Base-by-base conservation (phyloP, 1,140 invertebrate species). In the Drosophila kurseongensis region DNA sequence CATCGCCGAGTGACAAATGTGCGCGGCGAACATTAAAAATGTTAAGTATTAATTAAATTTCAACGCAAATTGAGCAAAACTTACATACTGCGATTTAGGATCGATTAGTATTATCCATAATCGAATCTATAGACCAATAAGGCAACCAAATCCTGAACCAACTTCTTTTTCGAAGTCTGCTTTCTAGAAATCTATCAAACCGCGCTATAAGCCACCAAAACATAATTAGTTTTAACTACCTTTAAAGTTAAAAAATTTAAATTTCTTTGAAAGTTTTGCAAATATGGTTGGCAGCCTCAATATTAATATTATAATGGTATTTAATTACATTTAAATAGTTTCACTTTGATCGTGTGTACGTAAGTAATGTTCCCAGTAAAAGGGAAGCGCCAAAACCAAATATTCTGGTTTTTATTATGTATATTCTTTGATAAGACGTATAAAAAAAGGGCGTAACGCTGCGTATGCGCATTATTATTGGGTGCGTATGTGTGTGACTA, bases 1-100 rank as follows among this genome's bases (percentile, higher is more conserved):
- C 73, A 76, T 76, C 44, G 68, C 50, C 41, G 40, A 72, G 29
- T 72, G 68, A 72, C 68, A 72, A 71, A 72, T 72, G 65, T 71
- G 68, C 68, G 54, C 36, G 44, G 40, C 63, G 29, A 35, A 42
- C 42, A 72, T 71, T 72, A 71, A 71, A 71, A 71, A 71, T 71
- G 66, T 68, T 71, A 50, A 71, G 38, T 72, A 58, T 58, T 72
- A 72, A 72, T 72, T 72, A 41, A 71, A 71, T 71, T 48, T 69
- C 5, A 38, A 27, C 12, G 51, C 51, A n/a, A 47, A 41, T 47
- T n/a, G 23, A 35, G 67, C 27, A 14, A 54, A 68, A 13, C 27
- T 18, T 23, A 48, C 42, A 10, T 14, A 44, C 35, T 60, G 60
- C 52, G 14, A n/a, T 62, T 62, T 41, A 3, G 32, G 32, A 36